Evolutionary conservation across 2,797 vertebrate species (phyloP).

Genomic region (Petrocephalus schoutedeni): DNA sequence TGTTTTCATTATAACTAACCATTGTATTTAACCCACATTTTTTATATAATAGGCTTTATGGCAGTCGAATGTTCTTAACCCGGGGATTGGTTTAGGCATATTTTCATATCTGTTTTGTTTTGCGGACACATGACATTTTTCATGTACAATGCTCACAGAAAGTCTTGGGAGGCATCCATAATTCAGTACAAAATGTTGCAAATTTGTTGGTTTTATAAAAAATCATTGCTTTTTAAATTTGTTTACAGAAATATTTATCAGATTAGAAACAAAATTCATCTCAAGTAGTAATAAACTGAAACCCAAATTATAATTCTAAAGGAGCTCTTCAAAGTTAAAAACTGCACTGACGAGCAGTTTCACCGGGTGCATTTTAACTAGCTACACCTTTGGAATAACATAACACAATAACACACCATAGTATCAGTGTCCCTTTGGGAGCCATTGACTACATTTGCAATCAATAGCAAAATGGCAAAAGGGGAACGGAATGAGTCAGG

Average conservation of each 20-base stretch:
- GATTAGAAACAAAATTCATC: background rate
- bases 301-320: background rate
- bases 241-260: background rate
- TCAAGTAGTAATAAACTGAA: background rate
- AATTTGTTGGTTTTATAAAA: background rate
- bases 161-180: background rate
- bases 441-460: background rate
- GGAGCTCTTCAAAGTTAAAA: background rate
- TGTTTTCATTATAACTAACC: background rate
- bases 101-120: background rate
- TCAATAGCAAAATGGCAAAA: background rate
- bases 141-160: background rate
- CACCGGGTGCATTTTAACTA: background rate
- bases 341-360: background rate
- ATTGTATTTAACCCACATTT: background rate
- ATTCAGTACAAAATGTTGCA: background rate
- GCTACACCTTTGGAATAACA: background rate
- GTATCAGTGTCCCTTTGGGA: background rate
- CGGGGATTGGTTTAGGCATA: background rate
- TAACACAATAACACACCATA: background rate
- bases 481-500: background rate
- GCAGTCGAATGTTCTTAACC: background rate
- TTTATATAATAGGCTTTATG: background rate
- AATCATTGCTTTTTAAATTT: background rate
- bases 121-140: background rate